Base-by-base conservation (phyloP, 2,113 vertebrate genomes). In the Prunella fulvescens region DNA sequence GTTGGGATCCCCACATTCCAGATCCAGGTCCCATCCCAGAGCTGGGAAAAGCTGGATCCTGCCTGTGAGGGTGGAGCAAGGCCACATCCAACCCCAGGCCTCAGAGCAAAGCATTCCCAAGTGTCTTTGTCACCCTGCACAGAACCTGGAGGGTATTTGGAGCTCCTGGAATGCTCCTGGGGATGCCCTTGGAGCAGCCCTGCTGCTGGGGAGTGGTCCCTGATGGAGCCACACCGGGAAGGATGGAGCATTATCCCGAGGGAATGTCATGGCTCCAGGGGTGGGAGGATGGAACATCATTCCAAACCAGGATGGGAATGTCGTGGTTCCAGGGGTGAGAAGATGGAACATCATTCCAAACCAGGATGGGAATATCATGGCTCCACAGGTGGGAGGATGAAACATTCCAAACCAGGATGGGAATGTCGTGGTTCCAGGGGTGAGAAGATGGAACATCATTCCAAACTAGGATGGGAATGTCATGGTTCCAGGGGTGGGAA, bases 231-330 rank as follows among this genome's bases (percentile, higher is more conserved):
- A 42, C 66, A 15, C 12, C 0, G 1, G 39, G n/a, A 23, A 19
- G 22, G 45, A 40, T 2, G 16, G 50, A 51, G 15, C 25, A 51
- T 33, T 13, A 33, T 4, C 5, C 25, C 12, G 1, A 11, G 12
- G 69, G 39, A 54, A 40, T 40, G 3, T 40, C 1, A 0, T 40
- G 20, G 11, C 1, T 40, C 14, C 3, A 10, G 70, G 8, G 2
- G 0, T 14, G n/a, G 10, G 4, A 12, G 0, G 10, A 6, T 40
- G 37, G 11, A 40, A 3, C 11, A 7, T 18, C 26, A 17, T 51
- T 11, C 47, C 8, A 4, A 70, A 11, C 2, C 3, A 31, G 14
- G 7, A 8, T 39, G 35, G 67, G 48, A 17, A 31, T 23, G 7
- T 29, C 1, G 0, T 29, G 13, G 19, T 1, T 29, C 44, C 5